phyloP scores from a whole-genome alignment of 2,888 invertebrate species.

The Micoletzkya japonica region DNA sequence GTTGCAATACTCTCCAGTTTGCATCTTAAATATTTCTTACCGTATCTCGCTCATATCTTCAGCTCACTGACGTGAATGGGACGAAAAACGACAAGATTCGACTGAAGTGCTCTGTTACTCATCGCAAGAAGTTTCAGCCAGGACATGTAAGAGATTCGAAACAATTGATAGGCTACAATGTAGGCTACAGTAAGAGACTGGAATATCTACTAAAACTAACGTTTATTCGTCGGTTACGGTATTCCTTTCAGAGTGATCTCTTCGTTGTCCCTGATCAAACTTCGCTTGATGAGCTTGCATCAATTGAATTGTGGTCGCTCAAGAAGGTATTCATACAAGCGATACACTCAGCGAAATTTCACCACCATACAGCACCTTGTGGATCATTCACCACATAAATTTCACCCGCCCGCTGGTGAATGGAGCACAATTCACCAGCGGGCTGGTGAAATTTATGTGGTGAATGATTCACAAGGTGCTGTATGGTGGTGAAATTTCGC shows the following conservation, averaged over 20 bases:
- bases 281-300: conserved; percentile 28
- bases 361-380: no score
- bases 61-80: conserved; percentile 34
- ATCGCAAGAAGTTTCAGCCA: conserved; percentile 36
- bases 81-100: conserved; percentile 34
- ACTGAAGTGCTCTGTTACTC: conserved; percentile 38
- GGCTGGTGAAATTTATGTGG: no score
- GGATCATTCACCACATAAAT: no score
- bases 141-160: conserved; percentile 32
- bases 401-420: no score
- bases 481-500: no score
- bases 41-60: background rate
- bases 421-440: no score
- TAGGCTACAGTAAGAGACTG: no score
- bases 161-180: background rate
- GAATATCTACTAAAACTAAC: background rate
- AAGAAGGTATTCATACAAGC: conserved; percentile 25
- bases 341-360: no score
- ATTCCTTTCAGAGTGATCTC: conserved; percentile 33
- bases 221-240: background rate
- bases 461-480: no score
- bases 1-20: no score
- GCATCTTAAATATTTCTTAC: background rate
- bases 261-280: conserved; percentile 37
- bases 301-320: conserved; percentile 35